Evolutionary conservation across 2,797 vertebrate genomes (phyloP).

Genomic region (Halcyon smyrnensis): DNA sequence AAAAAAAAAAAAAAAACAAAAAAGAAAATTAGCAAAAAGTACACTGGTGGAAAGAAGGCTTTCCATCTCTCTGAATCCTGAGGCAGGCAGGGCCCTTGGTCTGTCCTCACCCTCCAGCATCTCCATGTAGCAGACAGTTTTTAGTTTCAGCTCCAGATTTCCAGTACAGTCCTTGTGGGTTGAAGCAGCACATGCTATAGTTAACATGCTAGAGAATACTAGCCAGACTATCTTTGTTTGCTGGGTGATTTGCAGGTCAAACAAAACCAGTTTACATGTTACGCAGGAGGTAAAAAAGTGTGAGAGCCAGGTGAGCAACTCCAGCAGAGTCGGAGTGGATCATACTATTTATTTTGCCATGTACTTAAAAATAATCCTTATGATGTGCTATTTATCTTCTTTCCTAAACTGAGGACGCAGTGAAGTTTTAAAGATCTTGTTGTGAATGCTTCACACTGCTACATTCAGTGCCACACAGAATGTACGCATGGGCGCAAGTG

Average conservation of each 20-base stretch:
- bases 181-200: not conserved
- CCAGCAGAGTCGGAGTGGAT: not conserved
- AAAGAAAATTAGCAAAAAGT: not conserved
- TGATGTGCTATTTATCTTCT: not conserved
- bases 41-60: not conserved
- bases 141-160: not conserved
- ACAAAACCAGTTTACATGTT: not conserved
- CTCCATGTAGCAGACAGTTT: not conserved
- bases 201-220: not conserved
- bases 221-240: not conserved
- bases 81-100: not conserved
- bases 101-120: not conserved
- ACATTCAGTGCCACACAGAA: not conserved
- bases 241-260: not conserved
- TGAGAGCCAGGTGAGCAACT: not conserved
- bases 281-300: not conserved
- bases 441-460: not conserved
- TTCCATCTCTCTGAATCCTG: not conserved
- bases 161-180: not conserved
- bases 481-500: fast-evolving
- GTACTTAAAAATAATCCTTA: not conserved
- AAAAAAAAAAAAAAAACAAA: too few relatives aligned
- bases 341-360: not conserved
- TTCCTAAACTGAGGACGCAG: not conserved
- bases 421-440: not conserved